Evolutionary conservation across 2,797 vertebrate genomes (phyloP).

Genomic region (Trachurus trachurus): DNA sequence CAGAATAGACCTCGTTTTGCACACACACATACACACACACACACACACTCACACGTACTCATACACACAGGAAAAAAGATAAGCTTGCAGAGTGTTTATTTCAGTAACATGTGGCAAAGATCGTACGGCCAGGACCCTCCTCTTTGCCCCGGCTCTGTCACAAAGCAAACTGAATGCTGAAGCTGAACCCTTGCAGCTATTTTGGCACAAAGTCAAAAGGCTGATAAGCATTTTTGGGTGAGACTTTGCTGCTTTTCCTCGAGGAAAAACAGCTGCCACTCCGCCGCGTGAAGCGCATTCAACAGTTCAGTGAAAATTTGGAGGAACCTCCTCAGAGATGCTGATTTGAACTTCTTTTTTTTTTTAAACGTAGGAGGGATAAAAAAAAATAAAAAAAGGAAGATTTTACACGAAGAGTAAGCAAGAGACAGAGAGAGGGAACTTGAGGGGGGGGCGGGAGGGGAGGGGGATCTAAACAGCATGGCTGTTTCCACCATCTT

Average conservation of each 20-base stretch:
- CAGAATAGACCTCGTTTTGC: constrained; percentile 24
- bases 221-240: constrained; percentile 89
- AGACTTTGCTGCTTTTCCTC: constrained; percentile 84
- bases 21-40: constrained; percentile 12
- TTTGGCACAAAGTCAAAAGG: constrained; percentile 88
- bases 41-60: constrained; percentile 3
- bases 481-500: constrained; percentile 79
- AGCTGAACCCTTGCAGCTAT: constrained; percentile 84
- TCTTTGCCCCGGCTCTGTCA: constrained; percentile 55
- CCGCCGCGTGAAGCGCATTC: constrained; percentile 39
- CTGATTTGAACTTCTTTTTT: constrained; percentile 33
- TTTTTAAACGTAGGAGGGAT: constrained; percentile 14
- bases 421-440: constrained; percentile 19
- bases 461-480: constrained; percentile 33
- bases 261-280: constrained; percentile 89
- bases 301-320: constrained; percentile 54
- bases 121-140: constrained; percentile 48
- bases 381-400: background rate
- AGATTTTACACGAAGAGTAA: constrained; percentile 23
- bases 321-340: constrained; percentile 3
- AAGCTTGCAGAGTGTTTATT: constrained; percentile 65
- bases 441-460: background rate
- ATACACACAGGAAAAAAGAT: constrained; percentile 37
- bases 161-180: constrained; percentile 66
- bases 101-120: constrained; percentile 67